Base-by-base conservation (phyloP, 2,888 invertebrate genomes). In the Drosophila stalkeri region DNA sequence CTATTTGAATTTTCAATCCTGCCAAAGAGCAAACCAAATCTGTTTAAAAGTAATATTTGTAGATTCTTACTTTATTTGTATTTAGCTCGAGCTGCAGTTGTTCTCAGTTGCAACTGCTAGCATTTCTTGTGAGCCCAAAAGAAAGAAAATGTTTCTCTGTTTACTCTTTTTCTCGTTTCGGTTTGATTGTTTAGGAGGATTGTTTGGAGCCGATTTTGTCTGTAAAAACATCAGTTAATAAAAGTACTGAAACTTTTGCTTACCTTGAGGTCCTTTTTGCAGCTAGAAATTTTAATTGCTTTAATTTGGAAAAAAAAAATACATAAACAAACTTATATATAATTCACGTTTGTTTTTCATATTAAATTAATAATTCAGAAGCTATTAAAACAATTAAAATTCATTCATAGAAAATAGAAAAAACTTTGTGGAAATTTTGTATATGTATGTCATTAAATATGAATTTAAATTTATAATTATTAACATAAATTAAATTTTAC, bases 21-120 rank as follows among this genome's bases (percentile, higher is more conserved):
- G 49, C 37, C 33, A 60, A 57, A 23, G 54, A 35, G 23, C 7
- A 14, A 23, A 14, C 46, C 8, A 65, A 75, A 65, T 66, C 71
- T 70, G 61, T 78, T 85, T 87, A 75, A 85, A 72, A 81, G 46
- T 66, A 70, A 52, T 37, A 54, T 47, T 74, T 69, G 41, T 16
- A 55, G 35, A 44, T 44, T 14, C 1, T 35, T 35, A 35, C 31
- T 62, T 71, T 35, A 52, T 11, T 47, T 33, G 20, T 39, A 63
- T 54, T 46, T 41, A 43, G 55, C 18, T 49, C 35, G 27, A 55
- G 41, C 61, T 66, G 52, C 39, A 59, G 49, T 65, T 63, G 0
- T 16, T 2, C 16, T 23, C 46, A 46, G 8, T 35, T 47, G 27
- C 63, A 33, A 54, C 33, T 35, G 2, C 20, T 51, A 2, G 23